Base-by-base conservation (phyloP, 1,140 invertebrate genomes). In the Drepana arcuata region DNA sequence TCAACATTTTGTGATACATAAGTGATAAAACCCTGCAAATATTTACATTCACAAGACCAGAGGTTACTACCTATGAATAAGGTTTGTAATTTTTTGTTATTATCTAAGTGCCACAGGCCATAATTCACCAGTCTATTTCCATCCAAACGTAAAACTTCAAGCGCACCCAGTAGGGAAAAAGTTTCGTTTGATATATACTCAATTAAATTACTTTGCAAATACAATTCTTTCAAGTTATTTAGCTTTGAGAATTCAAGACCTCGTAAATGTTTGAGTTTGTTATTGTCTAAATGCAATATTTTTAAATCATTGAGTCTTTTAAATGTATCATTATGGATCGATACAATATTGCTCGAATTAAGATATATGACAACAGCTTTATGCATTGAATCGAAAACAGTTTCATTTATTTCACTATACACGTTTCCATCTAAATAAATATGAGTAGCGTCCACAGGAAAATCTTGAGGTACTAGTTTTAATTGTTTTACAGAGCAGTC, bases 381-480 rank as follows among this genome's bases (percentile, higher is more conserved):
- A 67, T 93, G 94, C 12, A 94, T 88, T 0, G 92, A 93, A 64
- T 93, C 93, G 63, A 97, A 93, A 34, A 92, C 88, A 61, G 94
- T 90, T 62, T 92, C 91, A 50, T 93, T 90, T 29, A 96, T 66
- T 59, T 91, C 88, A 28, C 86, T 88, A 45, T 96, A 89, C 46
- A 65, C 59, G 63, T 93, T 88, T 24, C 94, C 94, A 71, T 96
- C 95, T 41, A 97, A 73, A 72, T 95, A 96, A 7, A 96, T 87
- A 69, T 95, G 92, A n/a, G 94, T 96, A 0, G 93, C 92, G 67
- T 95, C 93, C 88, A 93, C 92, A 1, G 95, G 95, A 52, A 96
- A 90, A 23, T 90, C 86, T 2, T 86, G 78, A 0, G 95, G 94
- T 29, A 95, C 88, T 27, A 87, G 83, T 30, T 85, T 73, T 32